Evolutionary conservation across 2,888 invertebrate species (phyloP).

Genomic region (Perizoma affinitatum): DNA sequence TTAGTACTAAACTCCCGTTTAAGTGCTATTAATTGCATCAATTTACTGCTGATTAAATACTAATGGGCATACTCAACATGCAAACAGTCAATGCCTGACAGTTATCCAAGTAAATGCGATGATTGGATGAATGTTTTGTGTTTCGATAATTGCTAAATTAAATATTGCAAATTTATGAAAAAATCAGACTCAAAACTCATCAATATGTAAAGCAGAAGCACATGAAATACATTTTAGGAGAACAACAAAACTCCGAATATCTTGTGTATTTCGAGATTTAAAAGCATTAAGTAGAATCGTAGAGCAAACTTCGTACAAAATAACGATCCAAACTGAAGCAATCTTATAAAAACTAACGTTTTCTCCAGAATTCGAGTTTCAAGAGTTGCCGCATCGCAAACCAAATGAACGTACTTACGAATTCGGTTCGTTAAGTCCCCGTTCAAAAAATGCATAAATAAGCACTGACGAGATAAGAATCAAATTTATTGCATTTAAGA

Average conservation of each 20-base stretch:
- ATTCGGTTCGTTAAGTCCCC: slow-evolving; percentile 4
- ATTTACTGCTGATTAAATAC: slow-evolving; percentile 64
- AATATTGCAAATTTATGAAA: not conserved
- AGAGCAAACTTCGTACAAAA: slow-evolving; percentile 4
- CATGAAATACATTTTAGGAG: too few relatives aligned
- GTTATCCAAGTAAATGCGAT: slow-evolving; percentile 62
- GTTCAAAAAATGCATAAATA: slow-evolving; percentile 13
- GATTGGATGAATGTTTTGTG: slow-evolving; percentile 52
- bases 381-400: slow-evolving; percentile 13
- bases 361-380: slow-evolving; percentile 10
- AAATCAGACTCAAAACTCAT: too few relatives aligned
- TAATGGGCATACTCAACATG: slow-evolving; percentile 57
- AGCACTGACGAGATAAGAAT: slow-evolving; percentile 13
- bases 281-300: not conserved
- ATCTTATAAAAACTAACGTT: slow-evolving; percentile 6
- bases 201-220: too few relatives aligned
- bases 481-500: slow-evolving; percentile 13
- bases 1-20: slow-evolving; percentile 48
- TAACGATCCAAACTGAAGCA: not conserved
- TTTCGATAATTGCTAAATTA: not conserved
- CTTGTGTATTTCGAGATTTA: too few relatives aligned
- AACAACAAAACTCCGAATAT: too few relatives aligned
- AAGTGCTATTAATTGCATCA: slow-evolving; percentile 60
- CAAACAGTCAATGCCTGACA: slow-evolving; percentile 66
- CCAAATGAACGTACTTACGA: slow-evolving; percentile 3